phyloP scores from a whole-genome alignment of 2,113 vertebrate genomes.

The Polypterus senegalus region DNA sequence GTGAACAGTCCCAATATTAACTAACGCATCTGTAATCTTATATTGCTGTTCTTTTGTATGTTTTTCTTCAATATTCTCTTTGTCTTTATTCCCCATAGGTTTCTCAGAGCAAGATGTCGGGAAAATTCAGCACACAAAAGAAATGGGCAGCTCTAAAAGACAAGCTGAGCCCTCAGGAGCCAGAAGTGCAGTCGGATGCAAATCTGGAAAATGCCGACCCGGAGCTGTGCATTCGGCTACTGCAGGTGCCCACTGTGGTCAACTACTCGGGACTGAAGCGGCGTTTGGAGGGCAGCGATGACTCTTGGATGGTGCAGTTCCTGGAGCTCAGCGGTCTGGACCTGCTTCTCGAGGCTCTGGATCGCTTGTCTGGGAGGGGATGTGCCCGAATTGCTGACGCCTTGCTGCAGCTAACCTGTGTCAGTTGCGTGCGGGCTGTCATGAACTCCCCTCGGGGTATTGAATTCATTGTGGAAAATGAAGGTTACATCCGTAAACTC shows the following conservation, averaged over 20 bases:
- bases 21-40: too few species aligned
- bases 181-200: constrained; percentile 68
- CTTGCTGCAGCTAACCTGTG: constrained; percentile 86
- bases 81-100: too few species aligned
- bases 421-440: constrained; percentile 82
- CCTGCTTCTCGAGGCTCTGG: constrained; percentile 85
- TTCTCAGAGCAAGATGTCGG: constrained; percentile 50
- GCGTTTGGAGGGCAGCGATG: constrained; percentile 75
- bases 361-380: constrained; percentile 78
- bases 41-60: too few species aligned
- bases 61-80: too few species aligned
- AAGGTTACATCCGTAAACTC: constrained; percentile 86
- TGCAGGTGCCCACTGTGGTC: constrained; percentile 84
- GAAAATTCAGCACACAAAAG: constrained; percentile 57
- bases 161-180: constrained; percentile 71
- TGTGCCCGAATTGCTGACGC: constrained; percentile 82
- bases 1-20: too few species aligned
- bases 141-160: constrained; percentile 80
- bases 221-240: constrained; percentile 86
- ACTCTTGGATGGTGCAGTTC: constrained; percentile 92
- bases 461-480: constrained; percentile 84
- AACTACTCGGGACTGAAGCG: constrained; percentile 92
- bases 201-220: constrained; percentile 90
- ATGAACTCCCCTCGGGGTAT: constrained; percentile 88
- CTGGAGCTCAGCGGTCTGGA: constrained; percentile 86